Conservation (phyloP, 1,140 invertebrate genomes). For the Hestina assimilis region DNA sequence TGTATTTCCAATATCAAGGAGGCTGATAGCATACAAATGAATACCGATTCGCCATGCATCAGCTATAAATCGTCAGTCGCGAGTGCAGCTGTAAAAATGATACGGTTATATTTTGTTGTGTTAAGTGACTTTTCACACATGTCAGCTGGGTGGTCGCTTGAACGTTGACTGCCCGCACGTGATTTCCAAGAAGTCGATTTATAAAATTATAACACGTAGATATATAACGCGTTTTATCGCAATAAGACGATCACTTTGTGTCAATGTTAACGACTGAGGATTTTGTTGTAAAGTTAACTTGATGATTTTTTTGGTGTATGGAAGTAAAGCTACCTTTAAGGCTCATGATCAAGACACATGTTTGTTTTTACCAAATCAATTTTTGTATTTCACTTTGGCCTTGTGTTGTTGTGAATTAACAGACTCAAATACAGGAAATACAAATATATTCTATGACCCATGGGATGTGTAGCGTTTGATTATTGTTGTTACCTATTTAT, state of each 20-base stretch:
- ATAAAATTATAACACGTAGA: constrained; percentile 14
- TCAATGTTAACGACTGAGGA: not conserved
- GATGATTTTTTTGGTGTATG: too few relatives aligned
- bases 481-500: too few relatives aligned
- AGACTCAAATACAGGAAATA: too few relatives aligned
- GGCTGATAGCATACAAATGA: constrained; percentile 29
- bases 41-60: constrained; percentile 37
- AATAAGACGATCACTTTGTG: constrained; percentile 11
- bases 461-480: too few relatives aligned
- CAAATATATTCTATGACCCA: too few relatives aligned
- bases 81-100: constrained; percentile 64
- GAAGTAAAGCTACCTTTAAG: too few relatives aligned
- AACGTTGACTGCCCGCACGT: constrained; percentile 16
- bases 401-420: too few relatives aligned
- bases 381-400: too few relatives aligned
- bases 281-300: too few relatives aligned
- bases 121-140: constrained; percentile 29
- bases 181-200: constrained; percentile 23
- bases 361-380: too few relatives aligned
- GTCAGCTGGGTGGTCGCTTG: constrained; percentile 25
- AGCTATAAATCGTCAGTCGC: constrained; percentile 43
- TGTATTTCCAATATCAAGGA: constrained; percentile 26
- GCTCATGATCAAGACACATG: too few relatives aligned
- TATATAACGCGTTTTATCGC: constrained; percentile 7
- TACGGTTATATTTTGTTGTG: constrained; percentile 28